Evolutionary conservation across 1,140 invertebrate species (phyloP), one percentile per base, ranked within the genome.

Genomic region (Conus betulinus): DNA sequence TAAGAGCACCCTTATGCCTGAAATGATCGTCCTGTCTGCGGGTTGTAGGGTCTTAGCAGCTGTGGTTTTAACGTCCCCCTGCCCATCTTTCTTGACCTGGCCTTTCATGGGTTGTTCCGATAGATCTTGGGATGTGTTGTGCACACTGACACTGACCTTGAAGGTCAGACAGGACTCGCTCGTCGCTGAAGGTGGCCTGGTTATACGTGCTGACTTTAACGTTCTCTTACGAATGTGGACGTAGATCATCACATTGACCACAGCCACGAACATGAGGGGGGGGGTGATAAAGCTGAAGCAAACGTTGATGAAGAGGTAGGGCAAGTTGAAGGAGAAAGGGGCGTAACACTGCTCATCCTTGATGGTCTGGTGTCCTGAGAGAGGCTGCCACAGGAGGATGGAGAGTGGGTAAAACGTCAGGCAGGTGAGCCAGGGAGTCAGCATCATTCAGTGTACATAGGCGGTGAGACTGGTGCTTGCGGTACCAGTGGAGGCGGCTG

Each of bases 281-380:
- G 39, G 93, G 63, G 92, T 76, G 39, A 93, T 67, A 82, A 93
- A 93, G 87, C 93, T 91, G 15, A 93, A 79, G 39, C 90, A 87
- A 5, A 90, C 89, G 1, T 88, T 89, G 20, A 89, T 39, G 86
- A 11, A 74, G 7, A 92, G 84, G 78, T 90, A 91, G 8, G 84
- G 27, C 51, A 91, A 23, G 82, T 91, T 86, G 25, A 89, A 81
- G 87, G 90, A 89, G 86, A 91, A 93, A n/a, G 90, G 91, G 23
- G 91, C 87, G 55, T 89, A 87, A 88, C 93, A 93, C 55, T 89
- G 88, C 17, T 87, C 88, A 27, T 91, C 89, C n/a, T 87, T 87
- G 74, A 93, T 90, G 5, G 86, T 79, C 13, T 6, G 2, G 91
- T 90, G 11, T 89, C 85, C 13, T 86, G 76, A 13, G 88, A 84